Conservation (phyloP, 2,888 invertebrate genomes). For the Leucozona laternaria region DNA sequence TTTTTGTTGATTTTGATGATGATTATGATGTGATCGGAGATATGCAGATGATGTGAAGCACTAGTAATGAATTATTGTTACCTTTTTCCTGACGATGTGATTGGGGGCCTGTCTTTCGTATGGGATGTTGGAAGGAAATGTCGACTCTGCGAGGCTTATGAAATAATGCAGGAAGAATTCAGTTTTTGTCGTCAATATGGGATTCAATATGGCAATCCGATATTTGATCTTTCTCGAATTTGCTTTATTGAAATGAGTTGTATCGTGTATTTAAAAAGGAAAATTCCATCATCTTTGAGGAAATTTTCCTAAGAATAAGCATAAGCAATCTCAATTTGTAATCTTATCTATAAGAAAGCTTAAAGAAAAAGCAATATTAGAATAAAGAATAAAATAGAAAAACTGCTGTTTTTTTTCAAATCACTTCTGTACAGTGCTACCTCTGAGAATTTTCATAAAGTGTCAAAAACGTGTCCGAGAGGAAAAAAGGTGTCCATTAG, state of each 20-base stretch:
- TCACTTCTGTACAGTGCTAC: too few species aligned
- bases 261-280: background rate
- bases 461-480: too few species aligned
- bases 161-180: background rate
- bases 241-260: background rate
- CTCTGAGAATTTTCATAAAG: too few species aligned
- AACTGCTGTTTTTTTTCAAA: too few species aligned
- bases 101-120: slow-evolving; percentile 10
- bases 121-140: background rate
- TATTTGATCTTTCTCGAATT: background rate
- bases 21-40: slow-evolving; percentile 17
- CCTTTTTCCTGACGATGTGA: background rate
- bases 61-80: slow-evolving; percentile 9
- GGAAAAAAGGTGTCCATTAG: too few species aligned
- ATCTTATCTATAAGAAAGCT: too few species aligned
- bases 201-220: background rate
- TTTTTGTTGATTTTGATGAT: background rate
- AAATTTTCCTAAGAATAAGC: too few species aligned
- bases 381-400: too few species aligned
- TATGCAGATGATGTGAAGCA: slow-evolving; percentile 32
- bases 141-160: background rate
- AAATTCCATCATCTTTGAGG: too few species aligned
- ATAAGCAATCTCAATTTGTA: too few species aligned
- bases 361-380: too few species aligned
- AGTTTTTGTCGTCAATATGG: background rate